Percentiles rank a stretch among this genome's conserved stretches.
Conservation (phyloP, 2,797 vertebrate species). For the Masticophis lateralis region DNA sequence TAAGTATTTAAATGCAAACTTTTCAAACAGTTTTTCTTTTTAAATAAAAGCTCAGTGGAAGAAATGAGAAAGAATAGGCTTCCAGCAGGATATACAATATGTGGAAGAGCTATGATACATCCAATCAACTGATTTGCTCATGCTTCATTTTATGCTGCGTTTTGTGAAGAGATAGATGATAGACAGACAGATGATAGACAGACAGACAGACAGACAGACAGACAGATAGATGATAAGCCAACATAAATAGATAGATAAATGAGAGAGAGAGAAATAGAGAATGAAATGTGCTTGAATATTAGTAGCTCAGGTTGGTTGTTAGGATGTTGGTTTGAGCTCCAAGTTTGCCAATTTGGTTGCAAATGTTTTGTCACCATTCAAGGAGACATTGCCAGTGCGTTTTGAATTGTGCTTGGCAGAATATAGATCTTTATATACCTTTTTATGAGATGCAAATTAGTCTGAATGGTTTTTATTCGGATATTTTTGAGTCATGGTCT, state of each 20-base stretch:
- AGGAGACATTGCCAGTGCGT: too few species aligned
- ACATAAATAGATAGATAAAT: background rate
- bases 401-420: too few species aligned
- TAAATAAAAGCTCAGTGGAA: background rate
- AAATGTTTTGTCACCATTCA: background rate
- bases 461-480: too few species aligned
- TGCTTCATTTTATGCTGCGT: background rate
- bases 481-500: too few species aligned
- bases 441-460: too few species aligned
- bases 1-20: background rate
- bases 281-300: background rate
- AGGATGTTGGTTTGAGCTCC: too few species aligned
- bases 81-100: background rate
- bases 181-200: background rate
- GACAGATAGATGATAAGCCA: background rate
- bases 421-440: too few species aligned
- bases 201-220: fast-evolving
- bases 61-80: background rate
- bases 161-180: background rate
- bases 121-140: background rate
- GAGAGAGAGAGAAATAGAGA: background rate
- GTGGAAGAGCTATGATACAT: background rate
- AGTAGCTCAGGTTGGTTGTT: too few species aligned
- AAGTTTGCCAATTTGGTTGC: too few species aligned
- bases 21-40: background rate